Evolutionary conservation across 2,113 vertebrate species (phyloP), one percentile per base, ranked within the genome.

Genomic region (Apodemus sylvaticus): DNA sequence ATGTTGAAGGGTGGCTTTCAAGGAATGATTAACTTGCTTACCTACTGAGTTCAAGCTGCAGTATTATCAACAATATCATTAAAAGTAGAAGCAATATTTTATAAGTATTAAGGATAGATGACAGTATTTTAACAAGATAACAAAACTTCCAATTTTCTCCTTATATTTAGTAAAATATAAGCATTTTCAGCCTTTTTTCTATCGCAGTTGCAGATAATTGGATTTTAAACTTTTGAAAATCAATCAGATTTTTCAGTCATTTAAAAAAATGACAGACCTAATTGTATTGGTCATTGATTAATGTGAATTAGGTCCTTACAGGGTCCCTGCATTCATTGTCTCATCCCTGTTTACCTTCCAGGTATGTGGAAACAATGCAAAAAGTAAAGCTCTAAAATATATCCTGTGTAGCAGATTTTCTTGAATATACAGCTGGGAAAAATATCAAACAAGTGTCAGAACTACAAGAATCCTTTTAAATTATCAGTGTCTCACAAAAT

Each of bases 11-110:
- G 70, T 77, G 34, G 70, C 48, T 98, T 96, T 98, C 91, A 96
- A 91, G 48, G 48, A 86, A 66, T 96, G 81, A 97, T 93, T 93
- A 98, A 97, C 11, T 85, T 89, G 85, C 66, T 95, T 97, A 85
- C 87, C 90, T 97, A 3, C 11, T 64, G 91, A 97, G 87, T 70
- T 96, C 86, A 94, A 74, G 89, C 60, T 97, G 92, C 66, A 96
- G 83, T 79, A 96, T 91, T 97, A 98, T 96, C 97, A 97, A 94
- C 16, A 81, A 74, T 22, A 90, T 74, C 83, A 96, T 97, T 97
- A 98, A 96, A 98, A 97, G n/a, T 9, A 93, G 82, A 91, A 39
- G 22, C 9, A 66, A 26, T 96, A 76, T 94, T 95, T 91, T 76
- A 94, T 95, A 77, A 97, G 93, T 95, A 93, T 97, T 94, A 95